Evolutionary conservation across 2,113 vertebrate genomes (phyloP).

Genomic region (Tretioscincus oriximinensis): DNA sequence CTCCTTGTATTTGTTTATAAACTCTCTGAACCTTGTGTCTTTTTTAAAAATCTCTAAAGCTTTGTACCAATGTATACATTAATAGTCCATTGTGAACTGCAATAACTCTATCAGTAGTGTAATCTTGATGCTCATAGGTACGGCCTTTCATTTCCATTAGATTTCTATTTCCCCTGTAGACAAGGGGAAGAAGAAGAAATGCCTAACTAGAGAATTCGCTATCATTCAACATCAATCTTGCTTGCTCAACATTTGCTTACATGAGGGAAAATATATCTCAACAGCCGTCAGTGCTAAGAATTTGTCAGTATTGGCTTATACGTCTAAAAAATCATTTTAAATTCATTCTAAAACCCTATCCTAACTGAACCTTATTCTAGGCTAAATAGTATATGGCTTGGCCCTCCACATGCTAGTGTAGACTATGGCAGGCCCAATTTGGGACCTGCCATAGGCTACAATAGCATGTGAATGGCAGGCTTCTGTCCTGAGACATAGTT

Average conservation of each 20-base stretch:
- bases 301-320: constrained; percentile 42
- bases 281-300: constrained; percentile 44
- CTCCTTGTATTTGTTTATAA: constrained; percentile 45
- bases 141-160: constrained; percentile 64
- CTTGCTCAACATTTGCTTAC: constrained; percentile 40
- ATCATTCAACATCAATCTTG: constrained; percentile 58
- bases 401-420: no score
- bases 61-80: constrained; percentile 43
- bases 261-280: constrained; percentile 46
- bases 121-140: constrained; percentile 60
- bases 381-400: no score
- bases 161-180: constrained; percentile 60
- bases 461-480: no score
- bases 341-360: no score
- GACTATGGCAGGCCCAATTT: no score
- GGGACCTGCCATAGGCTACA: no score
- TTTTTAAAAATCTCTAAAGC: constrained; percentile 53
- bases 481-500: no score
- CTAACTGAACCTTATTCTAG: no score
- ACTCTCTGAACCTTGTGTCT: constrained; percentile 47
- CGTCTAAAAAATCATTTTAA: constrained; percentile 23
- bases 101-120: constrained; percentile 59
- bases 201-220: constrained; percentile 53
- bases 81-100: constrained; percentile 41
- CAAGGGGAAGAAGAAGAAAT: constrained; percentile 47